Conservation (phyloP, 2,888 invertebrate genomes). For the Notocelia uddmanniana region DNA sequence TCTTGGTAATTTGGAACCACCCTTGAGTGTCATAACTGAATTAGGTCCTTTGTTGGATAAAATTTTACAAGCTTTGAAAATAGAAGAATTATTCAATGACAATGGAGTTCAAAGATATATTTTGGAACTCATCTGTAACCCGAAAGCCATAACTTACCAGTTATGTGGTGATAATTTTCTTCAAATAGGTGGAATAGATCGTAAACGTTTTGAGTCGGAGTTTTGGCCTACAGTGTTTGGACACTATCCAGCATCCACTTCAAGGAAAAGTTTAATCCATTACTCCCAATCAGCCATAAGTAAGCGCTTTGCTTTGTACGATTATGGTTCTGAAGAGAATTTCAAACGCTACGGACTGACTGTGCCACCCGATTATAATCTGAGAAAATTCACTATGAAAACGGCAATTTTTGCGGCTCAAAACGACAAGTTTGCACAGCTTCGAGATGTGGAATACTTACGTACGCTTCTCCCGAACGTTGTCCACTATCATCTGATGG, state of each 20-base stretch:
- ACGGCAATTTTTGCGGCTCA: slow-evolving; percentile 39
- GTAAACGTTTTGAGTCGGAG: slow-evolving; percentile 50
- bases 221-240: slow-evolving; percentile 50
- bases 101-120: slow-evolving; percentile 43
- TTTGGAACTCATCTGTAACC: slow-evolving; percentile 26
- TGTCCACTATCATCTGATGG: slow-evolving; percentile 42
- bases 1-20: slow-evolving; percentile 64
- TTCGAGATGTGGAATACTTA: slow-evolving; percentile 46
- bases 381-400: slow-evolving; percentile 53
- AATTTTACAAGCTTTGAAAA: slow-evolving; percentile 63
- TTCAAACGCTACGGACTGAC: slow-evolving; percentile 4
- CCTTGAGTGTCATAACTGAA: slow-evolving; percentile 56
- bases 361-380: slow-evolving; percentile 54
- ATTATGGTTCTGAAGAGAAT: slow-evolving; percentile 35
- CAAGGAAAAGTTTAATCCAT: slow-evolving; percentile 56
- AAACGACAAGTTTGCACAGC: slow-evolving; percentile 40
- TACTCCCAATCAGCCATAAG: slow-evolving; percentile 52
- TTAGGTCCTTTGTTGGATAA: slow-evolving; percentile 57
- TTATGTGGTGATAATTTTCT: too few relatives aligned
- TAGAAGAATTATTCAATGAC: slow-evolving; percentile 53
- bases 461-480: slow-evolving; percentile 42
- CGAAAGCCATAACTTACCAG: slow-evolving; percentile 5
- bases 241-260: slow-evolving; percentile 55
- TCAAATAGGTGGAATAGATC: slow-evolving; percentile 41
- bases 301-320: slow-evolving; percentile 49